Base-by-base conservation (phyloP, 2,888 invertebrate genomes). In the Drosophila tripunctata region DNA sequence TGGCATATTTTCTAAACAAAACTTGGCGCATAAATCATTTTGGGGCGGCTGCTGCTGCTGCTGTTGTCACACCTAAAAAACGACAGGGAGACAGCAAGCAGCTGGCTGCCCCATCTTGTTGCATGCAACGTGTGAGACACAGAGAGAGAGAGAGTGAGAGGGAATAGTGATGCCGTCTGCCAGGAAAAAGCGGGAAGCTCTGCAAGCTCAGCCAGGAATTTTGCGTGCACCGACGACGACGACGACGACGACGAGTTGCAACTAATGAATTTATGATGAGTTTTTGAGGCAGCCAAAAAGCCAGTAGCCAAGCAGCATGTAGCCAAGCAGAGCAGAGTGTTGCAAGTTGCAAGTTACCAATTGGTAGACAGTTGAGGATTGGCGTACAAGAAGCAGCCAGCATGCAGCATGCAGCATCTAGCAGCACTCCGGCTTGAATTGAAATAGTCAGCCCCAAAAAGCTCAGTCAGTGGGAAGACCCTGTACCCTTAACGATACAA, bases 191-290 rank as follows among this genome's bases (percentile, higher is more conserved):
- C n/a, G 19, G 6, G 12, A 12, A n/a, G 35, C 55, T 22, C 2
- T 50, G 54, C 36, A 17, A 57, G 51, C 48, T 44, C n/a, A 50
- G 58, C 22, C 50, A 56, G 43, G 45, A 70, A 67, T 79, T 80
- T 77, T 85, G 85, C 83, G 83, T 85, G 78, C 67, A 71, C 55
- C 69, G 66, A 74, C 68, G 66, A 73, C n/a, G n/a, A n/a, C n/a
- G n/a, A n/a, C n/a, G n/a, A n/a, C n/a, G n/a, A n/a, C 67, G 48
- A 69, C 68, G 50, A 69, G 78, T 74, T 78, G 79, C 74, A 85
- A 79, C 84, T 83, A 85, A 85, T 85, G 86, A 86, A 85, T 85
- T 85, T 85, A 85, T 85, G 84, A 85, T 85, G 84, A 85, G 84
- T 81, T 86, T 85, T 71, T 74, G 68, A 74, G 51, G 40, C 54